These are phyloP conservation scores for Nymphalis c-album DNA, from an alignment of 2,888 invertebrate species.

Conservation along the genomic window DNA sequence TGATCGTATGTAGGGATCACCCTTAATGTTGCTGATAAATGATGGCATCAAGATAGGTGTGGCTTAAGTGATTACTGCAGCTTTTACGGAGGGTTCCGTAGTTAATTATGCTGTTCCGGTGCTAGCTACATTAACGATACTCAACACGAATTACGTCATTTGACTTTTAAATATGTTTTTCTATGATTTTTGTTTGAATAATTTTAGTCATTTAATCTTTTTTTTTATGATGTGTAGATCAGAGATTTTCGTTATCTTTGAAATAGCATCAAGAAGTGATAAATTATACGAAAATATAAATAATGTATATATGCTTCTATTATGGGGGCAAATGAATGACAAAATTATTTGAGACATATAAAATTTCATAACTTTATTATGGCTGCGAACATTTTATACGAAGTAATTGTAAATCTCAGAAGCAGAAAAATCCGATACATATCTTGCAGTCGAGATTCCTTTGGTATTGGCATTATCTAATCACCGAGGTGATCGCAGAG, in stretches of 20 bases:
- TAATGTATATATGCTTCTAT: too few relatives aligned
- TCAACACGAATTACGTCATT: constrained; percentile 31
- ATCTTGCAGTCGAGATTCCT: constrained; percentile 33
- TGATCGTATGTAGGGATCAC: constrained; percentile 30
- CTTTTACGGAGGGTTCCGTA: constrained; percentile 52
- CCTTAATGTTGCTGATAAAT: constrained; percentile 68
- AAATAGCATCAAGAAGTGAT: too few relatives aligned
- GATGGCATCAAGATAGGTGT: constrained; percentile 57
- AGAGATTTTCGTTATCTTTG: too few relatives aligned
- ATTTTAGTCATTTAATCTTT: neutral
- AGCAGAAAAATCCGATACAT: constrained; percentile 27
- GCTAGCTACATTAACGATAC: constrained; percentile 46
- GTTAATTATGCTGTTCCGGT: constrained; percentile 44
- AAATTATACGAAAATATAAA: too few relatives aligned
- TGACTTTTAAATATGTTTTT: neutral
- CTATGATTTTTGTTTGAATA: neutral
- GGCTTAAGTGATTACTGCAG: constrained; percentile 80
- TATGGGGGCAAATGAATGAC: too few relatives aligned
- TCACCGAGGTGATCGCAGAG: constrained; percentile 34
- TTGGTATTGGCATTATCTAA: constrained; percentile 44
- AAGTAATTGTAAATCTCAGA: constrained; percentile 4
- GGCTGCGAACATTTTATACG: neutral
- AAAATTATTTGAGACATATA: neutral
- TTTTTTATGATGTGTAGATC: neutral
- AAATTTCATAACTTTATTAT: neutral